A percentile compares a stretch with the other conserved stretches of the same genome.
Evolutionary conservation across 2,797 vertebrate genomes (phyloP).

Genomic region (Triplophysa bombifrons): DNA sequence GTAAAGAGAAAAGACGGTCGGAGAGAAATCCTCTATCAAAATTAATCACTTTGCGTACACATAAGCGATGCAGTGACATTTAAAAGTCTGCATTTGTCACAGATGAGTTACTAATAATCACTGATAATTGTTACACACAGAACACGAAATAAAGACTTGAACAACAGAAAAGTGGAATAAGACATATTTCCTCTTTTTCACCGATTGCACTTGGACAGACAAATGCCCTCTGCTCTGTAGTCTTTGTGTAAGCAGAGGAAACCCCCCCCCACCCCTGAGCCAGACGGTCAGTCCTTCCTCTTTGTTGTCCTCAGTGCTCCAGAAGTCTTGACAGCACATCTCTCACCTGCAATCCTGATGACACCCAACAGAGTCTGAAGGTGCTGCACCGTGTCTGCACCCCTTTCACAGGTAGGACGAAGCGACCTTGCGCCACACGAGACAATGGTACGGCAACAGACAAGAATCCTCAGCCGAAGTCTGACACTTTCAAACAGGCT

Average conservation of each 20-base stretch:
- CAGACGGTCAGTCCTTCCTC: conserved; percentile 67
- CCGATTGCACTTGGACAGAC: conserved; percentile 16
- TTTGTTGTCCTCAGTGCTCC: conserved; percentile 74
- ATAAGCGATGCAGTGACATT: neutral
- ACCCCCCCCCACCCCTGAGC: conserved; percentile 57
- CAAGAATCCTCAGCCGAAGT: conserved; percentile 1
- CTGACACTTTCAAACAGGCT: neutral
- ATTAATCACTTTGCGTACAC: neutral
- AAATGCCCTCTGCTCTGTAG: conserved; percentile 64
- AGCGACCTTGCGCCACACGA: conserved; percentile 10
- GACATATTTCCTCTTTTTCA: conserved; percentile 41
- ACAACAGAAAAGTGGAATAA: conserved; percentile 5
- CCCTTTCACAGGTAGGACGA: conserved; percentile 16
- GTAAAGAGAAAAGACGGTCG: conserved; percentile 46
- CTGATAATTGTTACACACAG: neutral
- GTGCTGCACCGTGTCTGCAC: conserved; percentile 22
- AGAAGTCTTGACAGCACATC: conserved; percentile 69
- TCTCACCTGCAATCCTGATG: conserved; percentile 51
- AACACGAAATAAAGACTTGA: conserved; percentile 1
- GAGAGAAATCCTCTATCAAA: conserved; percentile 32
- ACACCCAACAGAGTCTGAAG: conserved; percentile 43
- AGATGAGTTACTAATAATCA: neutral
- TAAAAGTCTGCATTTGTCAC: conserved; percentile 3
- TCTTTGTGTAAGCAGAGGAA: conserved; percentile 76
- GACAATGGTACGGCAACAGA: conserved; percentile 14